These are phyloP conservation scores for Notamacropus eugenii DNA, from an alignment of 2,797 vertebrate genomes.

Conservation along the genomic window DNA sequence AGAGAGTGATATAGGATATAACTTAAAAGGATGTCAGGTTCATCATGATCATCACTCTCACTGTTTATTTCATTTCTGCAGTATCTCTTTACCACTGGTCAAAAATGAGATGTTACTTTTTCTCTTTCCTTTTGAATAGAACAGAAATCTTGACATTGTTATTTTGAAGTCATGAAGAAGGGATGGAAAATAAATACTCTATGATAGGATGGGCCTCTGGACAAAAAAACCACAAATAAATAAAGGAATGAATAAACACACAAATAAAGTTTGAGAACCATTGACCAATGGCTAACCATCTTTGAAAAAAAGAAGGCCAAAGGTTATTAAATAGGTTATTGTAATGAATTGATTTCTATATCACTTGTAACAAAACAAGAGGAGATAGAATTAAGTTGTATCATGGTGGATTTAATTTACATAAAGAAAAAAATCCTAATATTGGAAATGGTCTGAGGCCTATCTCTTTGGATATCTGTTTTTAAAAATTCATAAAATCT, in stretches of 20 bases:
- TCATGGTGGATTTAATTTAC: neutral
- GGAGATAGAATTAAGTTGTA: neutral
- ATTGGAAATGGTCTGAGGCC: neutral
- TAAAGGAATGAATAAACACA: neutral
- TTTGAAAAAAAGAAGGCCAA: neutral
- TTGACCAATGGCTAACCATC: neutral
- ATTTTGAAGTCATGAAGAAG: neutral
- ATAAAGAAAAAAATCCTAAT: neutral
- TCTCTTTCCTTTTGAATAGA: neutral
- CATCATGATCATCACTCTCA: neutral
- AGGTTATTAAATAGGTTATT: neutral
- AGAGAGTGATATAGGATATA: neutral
- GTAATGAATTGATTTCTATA: neutral
- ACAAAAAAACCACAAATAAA: neutral
- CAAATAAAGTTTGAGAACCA: neutral
- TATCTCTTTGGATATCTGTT: neutral
- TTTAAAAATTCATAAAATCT: neutral
- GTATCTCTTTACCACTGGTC: neutral
- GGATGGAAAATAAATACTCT: neutral
- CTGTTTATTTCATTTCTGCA: neutral
- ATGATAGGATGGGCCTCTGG: neutral
- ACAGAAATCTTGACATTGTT: neutral
- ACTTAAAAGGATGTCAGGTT: neutral
- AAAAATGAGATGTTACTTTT: neutral
- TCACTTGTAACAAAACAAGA: neutral